These are phyloP conservation scores for Yponomeuta cagnagella DNA, from an alignment of 2,888 invertebrate genomes.

Conservation along the genomic window DNA sequence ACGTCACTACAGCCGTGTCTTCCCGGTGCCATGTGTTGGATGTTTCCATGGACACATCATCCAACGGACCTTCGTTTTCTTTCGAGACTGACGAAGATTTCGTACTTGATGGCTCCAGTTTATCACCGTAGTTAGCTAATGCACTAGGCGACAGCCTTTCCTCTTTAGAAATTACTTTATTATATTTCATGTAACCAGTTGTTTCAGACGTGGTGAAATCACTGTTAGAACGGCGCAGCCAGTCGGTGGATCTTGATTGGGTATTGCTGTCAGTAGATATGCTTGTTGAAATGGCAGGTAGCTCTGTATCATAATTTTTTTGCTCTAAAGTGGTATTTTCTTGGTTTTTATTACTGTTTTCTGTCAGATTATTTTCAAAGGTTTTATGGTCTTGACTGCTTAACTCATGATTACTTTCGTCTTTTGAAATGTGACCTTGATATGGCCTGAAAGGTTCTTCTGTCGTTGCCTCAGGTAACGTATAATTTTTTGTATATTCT, in stretches of 20 bases:
- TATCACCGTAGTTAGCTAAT: neutral
- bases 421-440: neutral
- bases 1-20: neutral
- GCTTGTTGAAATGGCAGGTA: neutral
- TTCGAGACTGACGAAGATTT: neutral
- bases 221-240: neutral
- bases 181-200: neutral
- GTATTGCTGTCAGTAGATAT: neutral
- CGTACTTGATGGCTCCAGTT: neutral
- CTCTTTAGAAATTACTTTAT: neutral
- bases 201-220: neutral
- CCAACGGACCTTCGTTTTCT: neutral
- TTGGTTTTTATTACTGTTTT: neutral
- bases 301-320: neutral
- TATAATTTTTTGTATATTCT: neutral
- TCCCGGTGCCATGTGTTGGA: neutral
- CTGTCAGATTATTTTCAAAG: neutral
- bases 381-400: neutral
- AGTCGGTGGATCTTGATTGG: neutral
- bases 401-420: neutral
- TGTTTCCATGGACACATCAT: neutral
- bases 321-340: neutral
- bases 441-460: neutral
- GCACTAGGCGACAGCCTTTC: neutral
- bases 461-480: neutral